phyloP scores from a whole-genome alignment of 1,140 invertebrate species.

The Chelonus insularis region DNA sequence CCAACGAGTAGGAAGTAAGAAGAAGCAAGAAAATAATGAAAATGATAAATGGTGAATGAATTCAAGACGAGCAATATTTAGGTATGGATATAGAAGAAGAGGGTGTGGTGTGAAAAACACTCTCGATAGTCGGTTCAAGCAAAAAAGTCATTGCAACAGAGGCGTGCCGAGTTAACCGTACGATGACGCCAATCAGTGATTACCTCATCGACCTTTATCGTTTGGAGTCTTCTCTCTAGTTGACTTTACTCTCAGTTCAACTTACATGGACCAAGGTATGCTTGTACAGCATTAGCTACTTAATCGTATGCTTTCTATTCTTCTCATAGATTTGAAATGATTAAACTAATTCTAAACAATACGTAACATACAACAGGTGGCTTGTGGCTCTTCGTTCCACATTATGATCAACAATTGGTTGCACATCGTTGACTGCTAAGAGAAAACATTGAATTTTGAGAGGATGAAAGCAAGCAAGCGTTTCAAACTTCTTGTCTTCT shows the following conservation, averaged over 20 bases:
- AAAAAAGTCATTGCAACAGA: conserved; percentile 13
- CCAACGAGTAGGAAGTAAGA: too few relatives aligned
- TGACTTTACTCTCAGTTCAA: not conserved
- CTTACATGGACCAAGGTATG: not conserved
- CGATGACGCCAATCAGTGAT: conserved; percentile 33
- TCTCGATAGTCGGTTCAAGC: conserved; percentile 3
- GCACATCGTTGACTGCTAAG: not conserved
- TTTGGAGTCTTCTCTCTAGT: not conserved
- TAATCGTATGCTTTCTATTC: too few relatives aligned
- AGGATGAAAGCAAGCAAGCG: not conserved
- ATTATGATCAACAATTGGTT: not conserved
- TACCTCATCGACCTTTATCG: conserved; percentile 37
- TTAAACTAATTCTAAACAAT: not conserved
- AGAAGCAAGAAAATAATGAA: not conserved
- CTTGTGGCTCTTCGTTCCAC: not conserved
- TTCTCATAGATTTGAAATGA: not conserved
- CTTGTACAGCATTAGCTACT: not conserved
- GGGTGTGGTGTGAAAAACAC: conserved; percentile 1
- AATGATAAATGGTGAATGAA: not conserved
- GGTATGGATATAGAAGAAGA: not conserved
- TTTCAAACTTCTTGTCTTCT: not conserved
- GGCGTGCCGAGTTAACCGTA: conserved; percentile 25
- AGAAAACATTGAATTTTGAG: not conserved
- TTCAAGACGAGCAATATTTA: not conserved
- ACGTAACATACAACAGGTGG: not conserved